Percentiles rank a stretch among this genome's conserved stretches.
Conservation (phyloP, 2,888 invertebrate genomes). For the Andrena minutula region DNA sequence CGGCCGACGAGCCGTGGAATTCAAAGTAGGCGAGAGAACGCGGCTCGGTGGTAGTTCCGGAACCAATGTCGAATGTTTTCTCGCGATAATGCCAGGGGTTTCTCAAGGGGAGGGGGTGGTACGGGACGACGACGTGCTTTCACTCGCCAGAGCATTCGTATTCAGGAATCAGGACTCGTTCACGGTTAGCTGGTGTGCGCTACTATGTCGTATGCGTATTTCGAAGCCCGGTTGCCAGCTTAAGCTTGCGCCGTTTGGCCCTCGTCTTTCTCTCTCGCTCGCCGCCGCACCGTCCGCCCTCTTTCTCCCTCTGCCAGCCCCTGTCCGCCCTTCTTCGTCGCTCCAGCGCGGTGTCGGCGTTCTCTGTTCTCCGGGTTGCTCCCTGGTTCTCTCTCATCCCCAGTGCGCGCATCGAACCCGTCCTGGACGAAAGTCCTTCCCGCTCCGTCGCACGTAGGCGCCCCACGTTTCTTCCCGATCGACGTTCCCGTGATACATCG, state of each 20-base stretch:
- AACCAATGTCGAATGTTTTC: neutral
- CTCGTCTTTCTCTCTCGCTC: constrained; percentile 64
- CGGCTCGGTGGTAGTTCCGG: neutral
- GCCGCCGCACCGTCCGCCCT: constrained; percentile 42
- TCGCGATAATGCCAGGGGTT: neutral
- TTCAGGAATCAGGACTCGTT: constrained; percentile 50
- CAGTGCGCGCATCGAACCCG: constrained; percentile 86
- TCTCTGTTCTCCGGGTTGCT: constrained; percentile 71
- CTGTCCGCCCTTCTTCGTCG: constrained; percentile 57
- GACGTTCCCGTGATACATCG: neutral
- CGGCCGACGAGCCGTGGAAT: too few species aligned
- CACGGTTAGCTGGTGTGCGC: constrained; percentile 38
- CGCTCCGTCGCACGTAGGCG: constrained; percentile 69
- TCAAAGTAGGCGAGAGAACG: too few species aligned
- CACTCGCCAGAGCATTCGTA: constrained; percentile 8
- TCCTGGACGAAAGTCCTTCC: constrained; percentile 83
- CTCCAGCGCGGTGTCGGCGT: constrained; percentile 54
- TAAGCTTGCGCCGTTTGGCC: constrained; percentile 81
- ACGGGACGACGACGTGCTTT: constrained; percentile 13
- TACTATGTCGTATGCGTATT: constrained; percentile 65
- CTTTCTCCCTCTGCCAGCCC: constrained; percentile 66
- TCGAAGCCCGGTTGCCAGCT: constrained; percentile 71
- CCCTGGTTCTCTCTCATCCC: constrained; percentile 79
- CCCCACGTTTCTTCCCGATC: constrained; percentile 63
- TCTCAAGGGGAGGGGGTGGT: neutral